Base-by-base conservation (phyloP, 2,888 invertebrate genomes). In the Ophioninae sp. region DNA sequence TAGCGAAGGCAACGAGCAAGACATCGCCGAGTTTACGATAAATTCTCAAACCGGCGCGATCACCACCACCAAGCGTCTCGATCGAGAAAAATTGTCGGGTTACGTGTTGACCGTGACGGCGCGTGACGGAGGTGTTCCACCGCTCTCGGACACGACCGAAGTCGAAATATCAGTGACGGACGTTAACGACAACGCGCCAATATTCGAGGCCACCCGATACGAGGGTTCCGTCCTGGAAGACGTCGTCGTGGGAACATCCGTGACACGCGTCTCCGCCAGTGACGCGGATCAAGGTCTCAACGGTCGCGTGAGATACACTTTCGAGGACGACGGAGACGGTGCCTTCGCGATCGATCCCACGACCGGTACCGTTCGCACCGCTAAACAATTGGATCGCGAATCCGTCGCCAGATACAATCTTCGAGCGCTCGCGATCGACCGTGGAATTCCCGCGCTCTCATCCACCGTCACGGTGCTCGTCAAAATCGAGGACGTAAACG, bases 161-260 rank as follows among this genome's bases (percentile, higher is more conserved):
- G 97, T 99, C 0, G 98, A 99, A 92, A 98, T 99, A 87, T 96
- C 97, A 0, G 96, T 99, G 0, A 96, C 97, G 0, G 99, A 99
- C 91, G 98, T 99, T 0, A 99, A 99, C 91, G 99, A 99, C 91
- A 98, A 99, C 91, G 95, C 97, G 6, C 99, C 99, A 0, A 94
- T 95, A 0, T 99, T 99, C 93, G 96, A 96, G 87, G 96, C 96
- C 84, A 95, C 96, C 0, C 94, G 96, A 5, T 98, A 98, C 89
- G 95, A 96, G 22, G 96, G 97, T 0, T 96, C 95, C 6, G 96
- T 98, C 30, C 94, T 96, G 81, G 98, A 98, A 93, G 98, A 98
- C 91, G 98, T 97, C 20, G 93, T 97, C 85, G 96, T 98, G 81
- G 97, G 97, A 0, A 96, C 96, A 0, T 96, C 96, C 7, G 96